Evolutionary conservation across 1,140 invertebrate species (phyloP), one percentile per base, ranked within the genome.

Genomic region (Antheraea pernyi): DNA sequence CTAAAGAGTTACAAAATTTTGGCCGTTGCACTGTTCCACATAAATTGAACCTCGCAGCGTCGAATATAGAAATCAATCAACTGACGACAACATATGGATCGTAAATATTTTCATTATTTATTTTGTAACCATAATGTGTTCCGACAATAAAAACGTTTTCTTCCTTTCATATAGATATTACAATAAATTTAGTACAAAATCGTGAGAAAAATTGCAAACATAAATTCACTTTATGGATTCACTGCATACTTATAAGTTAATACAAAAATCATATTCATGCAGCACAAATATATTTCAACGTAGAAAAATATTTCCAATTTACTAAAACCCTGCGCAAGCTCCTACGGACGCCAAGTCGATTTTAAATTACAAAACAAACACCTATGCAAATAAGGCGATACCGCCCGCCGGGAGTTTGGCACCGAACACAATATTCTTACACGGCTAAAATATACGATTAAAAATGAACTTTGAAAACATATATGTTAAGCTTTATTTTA

Each of bases 341-440:
- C 7, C 11, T 16, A 53, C 46, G 46, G 16, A 53, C 46, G 64
- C 67, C 69, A 74, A 66, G 66, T 78, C 74, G 71, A 77, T 77
- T 79, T 75, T 73, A 71, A 70, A 72, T 72, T 71, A 79, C 67
- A 77, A 86, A 88, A 86, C 81, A 86, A 86, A 87, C 77, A 83
- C 80, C 69, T 84, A 85, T 87, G 84, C 85, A 87, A 89, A 89
- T 86, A 85, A 79, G 77, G 72, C 80, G 69, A 75, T 76, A 80
- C 85, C 84, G 79, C 85, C 84, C 84, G 85, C 78, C 59, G 86
- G 39, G 85, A 70, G 77, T 80, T 81, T 80, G 78, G 79, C 83
- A 83, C 80, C 76, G 71, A 69, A 75, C 78, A 66, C 73, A 65
- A 69, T 65, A 64, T 73, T 73, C 75, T 72, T 74, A 66, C 65